A percentile compares a stretch with the other conserved stretches of the same genome.
These are phyloP conservation scores for Allophyes oxyacanthae DNA, from an alignment of 2,888 invertebrate species.

Conservation along the genomic window DNA sequence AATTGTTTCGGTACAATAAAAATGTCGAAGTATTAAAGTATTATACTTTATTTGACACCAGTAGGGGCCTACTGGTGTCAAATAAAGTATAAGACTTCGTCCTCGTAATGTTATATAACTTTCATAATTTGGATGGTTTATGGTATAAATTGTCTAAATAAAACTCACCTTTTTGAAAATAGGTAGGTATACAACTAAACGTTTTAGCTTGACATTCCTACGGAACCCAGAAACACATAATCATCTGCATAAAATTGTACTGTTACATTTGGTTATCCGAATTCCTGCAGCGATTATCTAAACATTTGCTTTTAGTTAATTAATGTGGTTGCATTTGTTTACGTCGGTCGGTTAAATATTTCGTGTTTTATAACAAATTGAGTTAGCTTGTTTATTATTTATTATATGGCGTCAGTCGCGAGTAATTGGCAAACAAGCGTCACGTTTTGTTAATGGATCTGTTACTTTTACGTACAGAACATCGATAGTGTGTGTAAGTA, in stretches of 20 bases:
- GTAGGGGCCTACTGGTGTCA: slow-evolving; percentile 33
- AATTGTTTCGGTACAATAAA: slow-evolving; percentile 22
- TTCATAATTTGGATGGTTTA: too few relatives aligned
- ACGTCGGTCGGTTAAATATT: slow-evolving; percentile 69
- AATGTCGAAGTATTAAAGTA: slow-evolving; percentile 20
- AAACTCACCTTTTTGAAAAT: too few relatives aligned
- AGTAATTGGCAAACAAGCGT: slow-evolving; percentile 67
- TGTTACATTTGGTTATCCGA: slow-evolving; percentile 43
- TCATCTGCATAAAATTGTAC: slow-evolving; percentile 49
- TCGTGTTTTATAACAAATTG: slow-evolving; percentile 69
- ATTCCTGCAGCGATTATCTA: slow-evolving; percentile 63
- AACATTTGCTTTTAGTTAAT: slow-evolving; percentile 67
- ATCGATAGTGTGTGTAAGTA: not conserved
- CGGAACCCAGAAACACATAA: slow-evolving; percentile 45
- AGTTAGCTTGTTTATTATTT: slow-evolving; percentile 68
- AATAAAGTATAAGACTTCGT: slow-evolving; percentile 34
- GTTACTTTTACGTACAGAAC: slow-evolving; percentile 24
- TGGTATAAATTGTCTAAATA: too few relatives aligned
- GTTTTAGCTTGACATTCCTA: slow-evolving; percentile 10
- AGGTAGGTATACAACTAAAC: too few relatives aligned
- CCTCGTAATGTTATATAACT: slow-evolving; percentile 1
- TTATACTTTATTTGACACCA: slow-evolving; percentile 31
- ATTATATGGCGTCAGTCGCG: slow-evolving; percentile 63
- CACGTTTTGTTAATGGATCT: slow-evolving; percentile 58
- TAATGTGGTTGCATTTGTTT: slow-evolving; percentile 74